phyloP scores from a whole-genome alignment of 1,140 invertebrate genomes.

The Apis mellifera region DNA sequence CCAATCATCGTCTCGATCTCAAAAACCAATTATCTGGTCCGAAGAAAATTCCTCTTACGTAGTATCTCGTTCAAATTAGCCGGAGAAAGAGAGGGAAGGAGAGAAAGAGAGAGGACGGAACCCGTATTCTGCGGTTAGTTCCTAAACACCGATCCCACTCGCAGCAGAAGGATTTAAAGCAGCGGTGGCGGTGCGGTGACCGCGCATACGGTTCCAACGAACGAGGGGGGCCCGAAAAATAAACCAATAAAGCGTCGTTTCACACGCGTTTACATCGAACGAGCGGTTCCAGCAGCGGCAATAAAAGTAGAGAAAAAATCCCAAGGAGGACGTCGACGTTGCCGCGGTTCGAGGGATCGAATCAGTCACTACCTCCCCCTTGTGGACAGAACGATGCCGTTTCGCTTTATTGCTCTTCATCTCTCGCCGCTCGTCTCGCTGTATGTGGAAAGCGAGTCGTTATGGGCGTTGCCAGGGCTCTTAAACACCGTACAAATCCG shows the following conservation, averaged over 20 bases:
- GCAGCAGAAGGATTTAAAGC: conserved; percentile 43
- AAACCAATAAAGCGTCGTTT: conserved; percentile 68
- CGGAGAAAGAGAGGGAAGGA: background rate
- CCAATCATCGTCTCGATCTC: too few species aligned
- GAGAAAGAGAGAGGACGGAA: conserved; percentile 40
- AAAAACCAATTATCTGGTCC: background rate
- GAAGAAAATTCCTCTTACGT: background rate
- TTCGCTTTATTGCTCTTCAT: conserved; percentile 56
- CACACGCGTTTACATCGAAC: conserved; percentile 62
- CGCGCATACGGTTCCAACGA: conserved; percentile 17
- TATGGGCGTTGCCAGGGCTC: conserved; percentile 36
- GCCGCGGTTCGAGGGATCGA: conserved; percentile 52
- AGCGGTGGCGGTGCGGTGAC: background rate
- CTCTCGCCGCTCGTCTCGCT: conserved; percentile 20
- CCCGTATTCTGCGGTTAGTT: conserved; percentile 51
- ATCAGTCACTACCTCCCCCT: conserved; percentile 53
- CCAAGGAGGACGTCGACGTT: conserved; percentile 35
- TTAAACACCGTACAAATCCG: conserved; percentile 48
- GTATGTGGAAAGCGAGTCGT: conserved; percentile 35
- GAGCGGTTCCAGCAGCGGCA: conserved; percentile 33
- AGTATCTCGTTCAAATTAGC: background rate
- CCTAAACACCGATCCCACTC: conserved; percentile 51
- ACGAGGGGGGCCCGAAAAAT: conserved; percentile 54
- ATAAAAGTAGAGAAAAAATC: conserved; percentile 58
- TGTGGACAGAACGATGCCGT: conserved; percentile 61